Percentiles rank a stretch among this genome's conserved stretches.
phyloP scores from a whole-genome alignment of 2,888 invertebrate genomes.

The Caenorhabditis sp. region DNA sequence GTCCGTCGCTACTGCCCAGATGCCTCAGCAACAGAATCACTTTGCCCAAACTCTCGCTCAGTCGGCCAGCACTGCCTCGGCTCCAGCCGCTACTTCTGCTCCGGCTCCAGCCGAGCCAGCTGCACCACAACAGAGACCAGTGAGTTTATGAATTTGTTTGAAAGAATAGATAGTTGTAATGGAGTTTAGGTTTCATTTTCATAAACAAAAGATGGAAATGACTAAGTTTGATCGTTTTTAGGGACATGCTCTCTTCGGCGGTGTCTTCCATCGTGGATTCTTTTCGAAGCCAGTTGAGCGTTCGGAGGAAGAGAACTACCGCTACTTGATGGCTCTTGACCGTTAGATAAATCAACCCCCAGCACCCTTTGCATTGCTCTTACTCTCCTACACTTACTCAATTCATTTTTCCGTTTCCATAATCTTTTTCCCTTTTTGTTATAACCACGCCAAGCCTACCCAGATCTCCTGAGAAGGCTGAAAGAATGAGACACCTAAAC shows the following conservation, averaged over 20 bases:
- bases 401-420: constrained; percentile 25
- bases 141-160: constrained; percentile 26
- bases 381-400: no score
- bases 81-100: constrained; percentile 49
- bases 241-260: constrained; percentile 70
- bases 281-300: constrained; percentile 79
- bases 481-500: constrained; percentile 48
- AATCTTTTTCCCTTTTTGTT: constrained; percentile 26
- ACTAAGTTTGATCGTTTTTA: constrained; percentile 41
- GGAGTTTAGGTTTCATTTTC: neutral
- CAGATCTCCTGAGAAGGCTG: constrained; percentile 62
- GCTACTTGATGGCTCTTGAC: constrained; percentile 81
- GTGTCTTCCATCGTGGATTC: constrained; percentile 79
- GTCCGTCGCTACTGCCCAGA: constrained; percentile 59
- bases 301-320: constrained; percentile 78
- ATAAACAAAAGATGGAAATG: constrained; percentile 6
- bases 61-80: constrained; percentile 50
- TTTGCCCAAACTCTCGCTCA: constrained; percentile 63
- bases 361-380: constrained; percentile 17
- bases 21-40: constrained; percentile 63
- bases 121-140: constrained; percentile 35
- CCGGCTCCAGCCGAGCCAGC: constrained; percentile 31
- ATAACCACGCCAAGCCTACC: constrained; percentile 39
- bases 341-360: constrained; percentile 62
- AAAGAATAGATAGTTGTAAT: no score